These are phyloP conservation scores for Megalonaias nervosa DNA, from an alignment of 1,140 invertebrate genomes.

Conservation along the genomic window DNA sequence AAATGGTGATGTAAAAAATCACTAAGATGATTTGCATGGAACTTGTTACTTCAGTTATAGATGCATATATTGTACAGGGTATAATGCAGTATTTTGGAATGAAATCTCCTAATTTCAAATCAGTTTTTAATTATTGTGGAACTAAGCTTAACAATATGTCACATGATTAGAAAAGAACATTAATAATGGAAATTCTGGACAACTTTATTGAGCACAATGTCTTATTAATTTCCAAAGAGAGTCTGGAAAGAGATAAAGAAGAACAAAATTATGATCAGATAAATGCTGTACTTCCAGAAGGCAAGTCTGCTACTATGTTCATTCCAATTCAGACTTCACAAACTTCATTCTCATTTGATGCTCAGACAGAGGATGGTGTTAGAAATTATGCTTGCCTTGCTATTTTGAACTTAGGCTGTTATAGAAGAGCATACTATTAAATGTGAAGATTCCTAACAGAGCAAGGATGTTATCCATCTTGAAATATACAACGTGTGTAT, in stretches of 20 bases:
- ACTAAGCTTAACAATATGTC: not conserved
- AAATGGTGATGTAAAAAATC: conserved; percentile 22
- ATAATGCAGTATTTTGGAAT: not conserved
- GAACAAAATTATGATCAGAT: not conserved
- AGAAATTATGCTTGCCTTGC: not conserved
- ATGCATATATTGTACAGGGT: not conserved
- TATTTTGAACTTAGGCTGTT: conserved; percentile 3
- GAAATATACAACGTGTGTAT: not conserved
- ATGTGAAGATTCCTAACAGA: not conserved
- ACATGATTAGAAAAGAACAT: not conserved
- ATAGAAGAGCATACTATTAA: not conserved
- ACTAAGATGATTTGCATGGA: not conserved
- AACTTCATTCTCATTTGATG: not conserved
- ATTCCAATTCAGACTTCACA: not conserved
- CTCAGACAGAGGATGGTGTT: not conserved
- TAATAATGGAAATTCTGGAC: no score
- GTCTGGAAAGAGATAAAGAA: not conserved
- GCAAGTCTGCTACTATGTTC: no score
- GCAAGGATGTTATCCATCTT: not conserved
- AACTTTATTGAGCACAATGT: no score
- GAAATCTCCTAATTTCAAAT: not conserved
- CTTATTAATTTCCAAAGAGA: not conserved
- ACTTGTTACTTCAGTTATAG: not conserved
- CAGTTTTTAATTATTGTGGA: not conserved
- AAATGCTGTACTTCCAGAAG: not conserved